Percentiles rank a stretch among this genome's conserved stretches.
phyloP scores from a whole-genome alignment of 2,797 vertebrate genomes.

The Cheirogaleus major region DNA sequence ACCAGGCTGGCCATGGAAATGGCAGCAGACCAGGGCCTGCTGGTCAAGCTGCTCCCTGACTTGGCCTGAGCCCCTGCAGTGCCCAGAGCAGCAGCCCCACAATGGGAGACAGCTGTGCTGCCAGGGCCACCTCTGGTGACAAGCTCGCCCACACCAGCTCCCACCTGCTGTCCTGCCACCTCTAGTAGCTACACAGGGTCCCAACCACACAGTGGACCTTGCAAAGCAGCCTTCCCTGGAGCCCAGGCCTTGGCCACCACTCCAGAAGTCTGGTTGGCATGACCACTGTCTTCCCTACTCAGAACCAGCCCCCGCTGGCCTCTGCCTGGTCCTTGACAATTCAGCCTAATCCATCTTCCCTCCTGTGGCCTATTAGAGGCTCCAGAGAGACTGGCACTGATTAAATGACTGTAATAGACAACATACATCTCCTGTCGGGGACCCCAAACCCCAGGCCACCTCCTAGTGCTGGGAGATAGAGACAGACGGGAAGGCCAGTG shows the following conservation, averaged over 20 bases:
- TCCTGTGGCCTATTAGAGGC: slow-evolving; percentile 83
- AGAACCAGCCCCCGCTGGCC: rapidly evolving
- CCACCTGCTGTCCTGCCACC: too few relatives aligned
- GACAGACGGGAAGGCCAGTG: too few relatives aligned
- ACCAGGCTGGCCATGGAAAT: neutral
- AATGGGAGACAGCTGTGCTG: rapidly evolving
- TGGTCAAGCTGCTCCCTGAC: neutral
- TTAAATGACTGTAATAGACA: slow-evolving; percentile 91
- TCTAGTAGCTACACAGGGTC: rapidly evolving
- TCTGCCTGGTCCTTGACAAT: slow-evolving; percentile 82
- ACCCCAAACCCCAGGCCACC: rapidly evolving
- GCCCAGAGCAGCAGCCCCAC: neutral
- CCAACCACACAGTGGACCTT: neutral
- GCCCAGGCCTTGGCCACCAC: neutral
- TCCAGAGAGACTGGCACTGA: slow-evolving; percentile 86
- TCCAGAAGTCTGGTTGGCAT: neutral
- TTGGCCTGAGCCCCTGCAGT: neutral
- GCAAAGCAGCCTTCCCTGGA: too few relatives aligned
- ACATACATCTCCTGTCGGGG: slow-evolving; percentile 84
- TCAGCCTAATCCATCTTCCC: slow-evolving; percentile 90
- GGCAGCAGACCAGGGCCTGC: neutral
- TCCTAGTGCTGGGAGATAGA: neutral
- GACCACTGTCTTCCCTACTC: neutral
- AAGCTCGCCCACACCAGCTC: neutral
- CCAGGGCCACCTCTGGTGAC: neutral